Percentiles rank a stretch among this genome's conserved stretches.
These are phyloP conservation scores for Pelochelys cantorii DNA, from an alignment of 2,797 vertebrate species.

Conservation along the genomic window DNA sequence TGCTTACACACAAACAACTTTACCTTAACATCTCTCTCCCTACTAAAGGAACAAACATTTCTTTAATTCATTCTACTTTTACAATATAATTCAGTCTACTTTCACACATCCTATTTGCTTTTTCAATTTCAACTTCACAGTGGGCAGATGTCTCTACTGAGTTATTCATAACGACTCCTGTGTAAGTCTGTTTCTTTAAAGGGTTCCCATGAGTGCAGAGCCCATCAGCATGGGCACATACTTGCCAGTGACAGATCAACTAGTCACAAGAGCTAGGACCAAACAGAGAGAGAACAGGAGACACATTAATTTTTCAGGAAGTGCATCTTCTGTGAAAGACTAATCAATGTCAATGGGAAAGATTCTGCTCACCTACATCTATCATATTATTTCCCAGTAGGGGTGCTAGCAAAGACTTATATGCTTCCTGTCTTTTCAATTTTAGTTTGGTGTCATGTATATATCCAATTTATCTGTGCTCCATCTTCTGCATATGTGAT, in stretches of 20 bases:
- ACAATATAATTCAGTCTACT: too few relatives aligned
- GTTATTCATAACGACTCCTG: background rate
- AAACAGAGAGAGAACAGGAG: conserved; percentile 44
- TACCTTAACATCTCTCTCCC: too few relatives aligned
- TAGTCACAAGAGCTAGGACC: conserved; percentile 12
- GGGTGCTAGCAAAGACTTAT: background rate
- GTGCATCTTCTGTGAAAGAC: conserved; percentile 47
- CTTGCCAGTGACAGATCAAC: conserved; percentile 42
- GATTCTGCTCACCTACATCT: conserved; percentile 10
- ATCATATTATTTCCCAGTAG: background rate
- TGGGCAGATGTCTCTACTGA: background rate
- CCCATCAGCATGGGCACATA: background rate
- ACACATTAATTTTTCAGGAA: conserved; percentile 28
- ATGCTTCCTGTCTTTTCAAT: background rate
- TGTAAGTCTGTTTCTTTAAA: background rate
- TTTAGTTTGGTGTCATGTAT: background rate
- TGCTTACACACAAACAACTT: too few relatives aligned
- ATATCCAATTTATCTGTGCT: background rate
- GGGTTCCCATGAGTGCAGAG: background rate
- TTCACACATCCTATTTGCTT: background rate
- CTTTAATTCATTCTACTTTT: too few relatives aligned
- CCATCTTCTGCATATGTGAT: background rate
- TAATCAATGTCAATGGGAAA: conserved; percentile 28
- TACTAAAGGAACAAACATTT: too few relatives aligned
- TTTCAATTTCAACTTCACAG: background rate